phyloP scores from a whole-genome alignment of 2,888 invertebrate species.

The Pyrrhosoma nymphula region DNA sequence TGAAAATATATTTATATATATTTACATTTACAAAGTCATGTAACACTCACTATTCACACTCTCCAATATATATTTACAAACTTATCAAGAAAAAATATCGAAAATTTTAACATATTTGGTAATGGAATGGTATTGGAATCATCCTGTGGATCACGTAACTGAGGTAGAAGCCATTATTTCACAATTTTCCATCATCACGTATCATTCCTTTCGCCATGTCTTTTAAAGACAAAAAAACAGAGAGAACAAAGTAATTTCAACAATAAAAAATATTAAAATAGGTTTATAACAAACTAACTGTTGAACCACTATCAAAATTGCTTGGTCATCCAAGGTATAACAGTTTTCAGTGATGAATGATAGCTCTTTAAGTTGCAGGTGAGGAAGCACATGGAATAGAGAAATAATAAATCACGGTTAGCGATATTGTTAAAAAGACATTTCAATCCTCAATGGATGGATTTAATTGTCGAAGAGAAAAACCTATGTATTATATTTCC shows the following conservation, averaged over 20 bases:
- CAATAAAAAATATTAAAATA: conserved; percentile 9
- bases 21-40: background rate
- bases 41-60: background rate
- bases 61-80: background rate
- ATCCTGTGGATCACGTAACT: background rate
- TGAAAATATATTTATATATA: conserved; percentile 39
- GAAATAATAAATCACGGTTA: background rate
- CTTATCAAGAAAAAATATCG: background rate
- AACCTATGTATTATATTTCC: too few species aligned
- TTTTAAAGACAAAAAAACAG: background rate
- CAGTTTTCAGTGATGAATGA: conserved; percentile 20
- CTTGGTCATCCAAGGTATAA: background rate
- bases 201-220: background rate
- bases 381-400: background rate
- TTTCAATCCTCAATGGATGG: background rate
- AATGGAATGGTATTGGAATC: conserved; percentile 48
- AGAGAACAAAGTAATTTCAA: background rate
- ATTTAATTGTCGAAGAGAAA: too few species aligned
- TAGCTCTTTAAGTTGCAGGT: background rate
- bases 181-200: conserved; percentile 41
- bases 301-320: conserved; percentile 16
- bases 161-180: conserved; percentile 51
- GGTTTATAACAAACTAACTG: conserved; percentile 12
- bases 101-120: conserved; percentile 10
- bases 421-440: background rate